Evolutionary conservation across 1,140 invertebrate genomes (phyloP), one percentile per base, ranked within the genome.

Genomic region (Hyles euphorbiae): DNA sequence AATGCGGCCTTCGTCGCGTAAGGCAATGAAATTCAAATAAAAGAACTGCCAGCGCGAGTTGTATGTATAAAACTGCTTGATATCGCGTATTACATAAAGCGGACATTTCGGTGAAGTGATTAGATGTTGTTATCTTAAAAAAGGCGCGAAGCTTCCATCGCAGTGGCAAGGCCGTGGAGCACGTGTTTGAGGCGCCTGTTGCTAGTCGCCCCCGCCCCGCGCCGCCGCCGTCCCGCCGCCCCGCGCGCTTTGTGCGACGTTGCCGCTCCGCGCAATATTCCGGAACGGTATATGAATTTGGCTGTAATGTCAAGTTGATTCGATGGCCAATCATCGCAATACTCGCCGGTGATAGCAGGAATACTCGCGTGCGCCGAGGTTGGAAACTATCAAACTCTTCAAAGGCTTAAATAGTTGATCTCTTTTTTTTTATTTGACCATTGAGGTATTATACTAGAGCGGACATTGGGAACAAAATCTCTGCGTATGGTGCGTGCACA

Each of bases 141-240:
- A 87, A 83, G 79, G 81, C 81, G 81, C 84, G 79, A 85, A 79
- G 77, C 74, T 76, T 75, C 76, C 63, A 83, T 62, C 32, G 58
- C 61, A 64, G 72, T 77, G 75, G 80, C 82, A 85, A 85, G 84
- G 82, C 76, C 84, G 79, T 61, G 36, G 58, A 75, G 63, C 76
- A 81, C 74, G 74, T 74, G 76, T 76, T 68, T 62, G 61, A 62
- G 78, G 74, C 80, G 82, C 84, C 81, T 85, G 84, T 87, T 87
- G 82, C 84, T 85, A 85, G 60, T 70, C 48, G 65, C 68, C 65
- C 58, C 68, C 64, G 65, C 61, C 56, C 60, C 47, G 50, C 58
- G 60, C 58, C 47, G 34, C 56, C 44, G 36, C 9, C 49, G 12
- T 47, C n/a, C 32, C 34, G 50, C 59, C 54, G 51, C 58, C 56